Percentiles rank a stretch among this genome's conserved stretches.
phyloP scores from a whole-genome alignment of 2,797 vertebrate genomes.

The Trachurus trachurus region DNA sequence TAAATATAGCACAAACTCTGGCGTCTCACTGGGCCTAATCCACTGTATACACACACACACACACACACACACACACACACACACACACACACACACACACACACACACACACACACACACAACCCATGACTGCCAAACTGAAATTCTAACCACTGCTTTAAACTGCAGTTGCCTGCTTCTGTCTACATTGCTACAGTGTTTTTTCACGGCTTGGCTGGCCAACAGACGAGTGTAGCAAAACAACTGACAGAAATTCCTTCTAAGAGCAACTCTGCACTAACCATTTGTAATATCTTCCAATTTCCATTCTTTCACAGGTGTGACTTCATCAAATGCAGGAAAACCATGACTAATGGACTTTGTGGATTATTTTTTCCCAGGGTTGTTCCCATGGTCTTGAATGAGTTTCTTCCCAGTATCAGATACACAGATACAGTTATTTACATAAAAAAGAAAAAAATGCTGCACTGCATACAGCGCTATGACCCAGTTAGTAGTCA shows the following conservation, averaged over 20 bases:
- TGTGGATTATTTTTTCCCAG: not conserved
- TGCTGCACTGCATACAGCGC: slow-evolving; percentile 21
- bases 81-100: slow-evolving; percentile 16
- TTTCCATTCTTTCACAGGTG: not conserved
- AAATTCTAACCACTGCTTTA: slow-evolving; percentile 13
- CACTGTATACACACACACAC: slow-evolving; percentile 19
- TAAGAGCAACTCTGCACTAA: not conserved
- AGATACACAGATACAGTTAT: no score
- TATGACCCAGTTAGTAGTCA: slow-evolving; percentile 62
- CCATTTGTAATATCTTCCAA: not conserved
- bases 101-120: slow-evolving; percentile 19
- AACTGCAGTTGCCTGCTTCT: not conserved
- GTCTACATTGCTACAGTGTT: not conserved
- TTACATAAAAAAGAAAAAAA: not conserved
- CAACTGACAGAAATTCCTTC: not conserved
- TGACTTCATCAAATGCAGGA: not conserved
- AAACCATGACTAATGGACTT: not conserved
- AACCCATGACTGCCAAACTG: not conserved
- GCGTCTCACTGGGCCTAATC: slow-evolving; percentile 15
- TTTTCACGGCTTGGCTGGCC: slow-evolving; percentile 10
- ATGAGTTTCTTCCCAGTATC: not conserved
- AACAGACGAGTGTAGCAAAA: not conserved
- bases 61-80: slow-evolving; percentile 16
- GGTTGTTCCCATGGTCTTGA: not conserved
- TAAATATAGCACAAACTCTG: slow-evolving; percentile 20